Base-by-base conservation (phyloP, 1,140 invertebrate species). In the Drosophila kurseongensis region DNA sequence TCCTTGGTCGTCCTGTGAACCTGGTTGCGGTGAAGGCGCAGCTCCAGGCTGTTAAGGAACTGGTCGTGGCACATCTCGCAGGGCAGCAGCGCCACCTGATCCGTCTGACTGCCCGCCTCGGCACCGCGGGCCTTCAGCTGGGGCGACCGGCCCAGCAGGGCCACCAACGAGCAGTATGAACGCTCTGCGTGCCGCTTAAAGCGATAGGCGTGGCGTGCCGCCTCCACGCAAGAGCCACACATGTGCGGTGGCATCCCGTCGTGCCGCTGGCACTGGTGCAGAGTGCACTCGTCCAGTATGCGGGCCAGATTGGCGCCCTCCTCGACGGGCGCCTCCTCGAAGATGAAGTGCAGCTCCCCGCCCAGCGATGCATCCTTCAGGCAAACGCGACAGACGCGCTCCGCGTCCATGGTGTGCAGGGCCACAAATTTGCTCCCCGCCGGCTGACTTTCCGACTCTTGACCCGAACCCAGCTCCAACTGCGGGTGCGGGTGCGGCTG, bases 331-430 rank as follows among this genome's bases (percentile, higher is more conserved):
- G 75, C 59, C 14, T 92, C 90, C 42, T 89, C 79, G 35, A 88
- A 92, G 50, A 92, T 91, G 14, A 90, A 88, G 54, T 84, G 79
- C 50, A 88, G 67, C 38, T 82, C 61, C 13, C 50, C 47, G 23
- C 78, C 75, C 73, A 50, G 57, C 35, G 45, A 48, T 40, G 78
- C 79, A 18, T 72, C 75, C 35, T 79, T 72, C 41, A 92, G 68
- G 72, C 91, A 92, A 54, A 92, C 68, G 35, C 91, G 88, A 57
- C 91, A 92, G 38, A 91, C 75, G 48, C 78, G 75, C 16, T 85
- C 72, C n/a, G 73, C 42, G 50, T 90, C 82, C 55, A 81, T 32
- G 14, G 80, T 48, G 18, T 66, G 47, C 38, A 52, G 32, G 8
- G 29, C 2, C 8, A 16, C n/a, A n/a, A 38, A 44, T 38, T 35